phyloP scores from a whole-genome alignment of 2,797 vertebrate species.

The Novumbra hubbsi region DNA sequence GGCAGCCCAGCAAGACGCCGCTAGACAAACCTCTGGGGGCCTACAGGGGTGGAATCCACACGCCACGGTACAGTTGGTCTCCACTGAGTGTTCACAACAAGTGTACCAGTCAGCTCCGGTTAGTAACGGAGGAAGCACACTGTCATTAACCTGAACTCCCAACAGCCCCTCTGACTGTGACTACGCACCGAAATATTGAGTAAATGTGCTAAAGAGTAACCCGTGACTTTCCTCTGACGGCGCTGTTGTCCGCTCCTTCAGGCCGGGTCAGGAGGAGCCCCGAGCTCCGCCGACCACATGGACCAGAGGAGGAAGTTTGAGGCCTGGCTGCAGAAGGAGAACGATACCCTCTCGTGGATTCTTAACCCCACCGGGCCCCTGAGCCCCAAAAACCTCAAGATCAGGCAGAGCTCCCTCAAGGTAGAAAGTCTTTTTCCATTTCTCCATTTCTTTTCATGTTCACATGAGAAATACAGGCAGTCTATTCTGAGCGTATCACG shows the following conservation, averaged over 20 bases:
- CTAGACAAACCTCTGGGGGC: background rate
- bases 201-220: background rate
- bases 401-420: slow-evolving; percentile 68
- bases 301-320: slow-evolving; percentile 74
- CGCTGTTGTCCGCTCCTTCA: slow-evolving; percentile 33
- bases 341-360: slow-evolving; percentile 70
- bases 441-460: background rate
- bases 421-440: slow-evolving; percentile 34
- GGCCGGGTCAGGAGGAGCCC: slow-evolving; percentile 36
- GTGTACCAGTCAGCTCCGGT: background rate
- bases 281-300: slow-evolving; percentile 25
- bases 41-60: slow-evolving; percentile 15
- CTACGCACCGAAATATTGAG: background rate
- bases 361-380: slow-evolving; percentile 43
- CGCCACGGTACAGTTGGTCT: slow-evolving; percentile 38
- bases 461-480: background rate
- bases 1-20: background rate
- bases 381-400: slow-evolving; percentile 59
- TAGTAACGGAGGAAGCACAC: background rate
- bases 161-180: background rate
- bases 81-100: background rate
- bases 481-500: too few species aligned
- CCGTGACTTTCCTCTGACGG: background rate
- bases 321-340: slow-evolving; percentile 80
- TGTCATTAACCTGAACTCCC: background rate